A percentile compares a stretch with the other conserved stretches of the same genome.
Conservation (phyloP, 1,140 invertebrate genomes). For the Tetramorium parvispinum region DNA sequence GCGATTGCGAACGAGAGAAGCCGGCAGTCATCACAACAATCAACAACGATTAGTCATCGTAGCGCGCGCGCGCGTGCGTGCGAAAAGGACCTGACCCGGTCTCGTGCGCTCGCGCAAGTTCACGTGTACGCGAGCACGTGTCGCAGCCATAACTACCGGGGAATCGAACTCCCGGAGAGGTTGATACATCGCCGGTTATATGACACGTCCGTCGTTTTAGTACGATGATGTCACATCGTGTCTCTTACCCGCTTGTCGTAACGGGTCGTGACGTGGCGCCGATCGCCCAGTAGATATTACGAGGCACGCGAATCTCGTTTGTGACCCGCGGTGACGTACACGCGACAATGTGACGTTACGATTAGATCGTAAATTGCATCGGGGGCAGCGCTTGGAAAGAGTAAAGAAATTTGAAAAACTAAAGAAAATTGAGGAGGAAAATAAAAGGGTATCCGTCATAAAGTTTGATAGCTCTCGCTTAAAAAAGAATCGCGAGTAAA, state of each 20-base stretch:
- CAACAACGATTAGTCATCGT: slow-evolving; percentile 70
- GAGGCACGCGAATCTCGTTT: slow-evolving; percentile 65
- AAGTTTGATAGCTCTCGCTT: too few species aligned
- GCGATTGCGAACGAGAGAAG: slow-evolving; percentile 26
- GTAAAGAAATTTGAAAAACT: neutral
- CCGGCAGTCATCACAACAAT: slow-evolving; percentile 66
- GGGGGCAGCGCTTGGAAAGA: too few species aligned
- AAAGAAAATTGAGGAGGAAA: neutral
- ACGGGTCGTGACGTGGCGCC: slow-evolving; percentile 73
- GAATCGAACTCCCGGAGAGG: slow-evolving; percentile 26
- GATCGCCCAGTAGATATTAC: slow-evolving; percentile 65
- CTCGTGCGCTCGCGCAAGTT: neutral
- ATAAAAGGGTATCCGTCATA: too few species aligned
- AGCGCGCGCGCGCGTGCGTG: neutral
- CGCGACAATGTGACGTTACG: slow-evolving; percentile 45
- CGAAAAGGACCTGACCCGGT: slow-evolving; percentile 51
- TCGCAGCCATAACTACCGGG: neutral
- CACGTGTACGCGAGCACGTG: neutral
- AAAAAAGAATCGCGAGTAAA: too few species aligned
- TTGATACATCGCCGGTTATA: slow-evolving; percentile 21
- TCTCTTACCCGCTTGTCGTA: slow-evolving; percentile 51
- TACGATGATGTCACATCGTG: slow-evolving; percentile 73
- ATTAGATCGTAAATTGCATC: slow-evolving; percentile 29
- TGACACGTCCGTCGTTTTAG: slow-evolving; percentile 69
- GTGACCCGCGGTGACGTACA: slow-evolving; percentile 64